phyloP scores from a whole-genome alignment of 2,113 vertebrate genomes.

The Planiliza haematocheilus region DNA sequence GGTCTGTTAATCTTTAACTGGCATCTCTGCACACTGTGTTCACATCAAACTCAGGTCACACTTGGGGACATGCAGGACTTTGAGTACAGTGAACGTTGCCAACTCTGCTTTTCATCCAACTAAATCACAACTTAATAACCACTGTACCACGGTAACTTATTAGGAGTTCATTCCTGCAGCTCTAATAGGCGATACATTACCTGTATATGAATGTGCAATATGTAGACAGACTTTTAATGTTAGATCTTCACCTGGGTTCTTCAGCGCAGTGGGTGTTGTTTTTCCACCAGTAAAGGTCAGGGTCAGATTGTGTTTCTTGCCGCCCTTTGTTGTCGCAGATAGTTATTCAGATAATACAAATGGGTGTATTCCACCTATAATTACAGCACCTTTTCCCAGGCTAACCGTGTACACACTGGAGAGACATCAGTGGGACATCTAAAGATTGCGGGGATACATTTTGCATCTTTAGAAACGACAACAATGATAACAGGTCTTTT shows the following conservation, averaged over 20 bases:
- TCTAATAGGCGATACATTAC: neutral
- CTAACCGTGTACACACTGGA: slow-evolving; percentile 10
- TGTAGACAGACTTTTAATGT: neutral
- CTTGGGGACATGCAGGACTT: neutral
- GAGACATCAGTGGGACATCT: slow-evolving; percentile 8
- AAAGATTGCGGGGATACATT: neutral
- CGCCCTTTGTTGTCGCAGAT: slow-evolving; percentile 58
- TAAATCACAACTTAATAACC: neutral
- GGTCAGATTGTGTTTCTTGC: slow-evolving; percentile 66
- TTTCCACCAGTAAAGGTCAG: slow-evolving; percentile 61
- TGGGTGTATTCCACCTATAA: slow-evolving; percentile 56
- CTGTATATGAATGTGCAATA: neutral
- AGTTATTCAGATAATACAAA: slow-evolving; percentile 51
- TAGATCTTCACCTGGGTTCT: slow-evolving; percentile 17
- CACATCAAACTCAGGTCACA: slow-evolving; percentile 35
- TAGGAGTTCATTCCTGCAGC: neutral
- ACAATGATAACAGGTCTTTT: neutral
- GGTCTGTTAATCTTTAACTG: slow-evolving; percentile 34
- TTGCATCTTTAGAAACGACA: neutral
- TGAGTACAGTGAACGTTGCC: neutral
- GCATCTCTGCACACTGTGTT: slow-evolving; percentile 34
- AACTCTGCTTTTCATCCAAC: neutral
- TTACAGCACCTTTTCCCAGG: slow-evolving; percentile 61
- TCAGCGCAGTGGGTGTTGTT: slow-evolving; percentile 39
- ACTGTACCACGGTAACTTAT: neutral